These are phyloP conservation scores for Microchrysa polita DNA, from an alignment of 2,888 invertebrate species.

Conservation along the genomic window DNA sequence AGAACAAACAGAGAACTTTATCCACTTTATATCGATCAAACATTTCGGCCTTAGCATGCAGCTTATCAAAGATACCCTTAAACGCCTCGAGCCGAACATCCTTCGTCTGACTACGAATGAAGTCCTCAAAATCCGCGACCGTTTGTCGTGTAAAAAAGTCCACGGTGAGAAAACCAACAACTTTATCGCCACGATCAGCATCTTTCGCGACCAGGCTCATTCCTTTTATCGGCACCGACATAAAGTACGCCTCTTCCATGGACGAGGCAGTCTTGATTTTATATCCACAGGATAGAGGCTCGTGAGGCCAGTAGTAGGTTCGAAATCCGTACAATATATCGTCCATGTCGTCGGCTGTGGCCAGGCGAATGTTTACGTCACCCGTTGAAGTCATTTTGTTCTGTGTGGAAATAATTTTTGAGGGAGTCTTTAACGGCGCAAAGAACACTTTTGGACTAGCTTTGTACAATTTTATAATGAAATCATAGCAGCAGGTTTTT, in stretches of 20 bases:
- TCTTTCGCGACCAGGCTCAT: slow-evolving; percentile 49
- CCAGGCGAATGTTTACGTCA: slow-evolving; percentile 45
- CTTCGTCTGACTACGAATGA: neutral
- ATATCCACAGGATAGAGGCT: slow-evolving; percentile 50
- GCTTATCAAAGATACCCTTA: slow-evolving; percentile 16
- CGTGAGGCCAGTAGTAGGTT: slow-evolving; percentile 51
- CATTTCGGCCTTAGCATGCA: slow-evolving; percentile 48
- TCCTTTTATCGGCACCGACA: slow-evolving; percentile 43
- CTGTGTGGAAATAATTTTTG: too few species aligned
- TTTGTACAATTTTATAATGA: neutral
- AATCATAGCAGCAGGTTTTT: neutral
- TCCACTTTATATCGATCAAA: slow-evolving; percentile 48
- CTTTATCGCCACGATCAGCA: slow-evolving; percentile 33
- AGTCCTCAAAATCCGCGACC: slow-evolving; percentile 21
- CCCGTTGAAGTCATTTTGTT: slow-evolving; percentile 24
- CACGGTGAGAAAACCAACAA: slow-evolving; percentile 42
- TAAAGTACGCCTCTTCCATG: slow-evolving; percentile 50
- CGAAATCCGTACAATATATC: slow-evolving; percentile 49
- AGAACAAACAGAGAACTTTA: slow-evolving; percentile 48
- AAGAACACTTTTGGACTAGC: slow-evolving; percentile 3
- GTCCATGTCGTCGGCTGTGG: slow-evolving; percentile 46
- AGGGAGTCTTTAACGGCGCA: neutral
- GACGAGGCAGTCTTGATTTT: slow-evolving; percentile 45
- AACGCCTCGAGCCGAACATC: slow-evolving; percentile 21
- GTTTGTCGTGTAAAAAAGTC: slow-evolving; percentile 27